Percentiles rank a stretch among this genome's conserved stretches.
Conservation (phyloP, 2,113 vertebrate species). For the Malurus melanocephalus region DNA sequence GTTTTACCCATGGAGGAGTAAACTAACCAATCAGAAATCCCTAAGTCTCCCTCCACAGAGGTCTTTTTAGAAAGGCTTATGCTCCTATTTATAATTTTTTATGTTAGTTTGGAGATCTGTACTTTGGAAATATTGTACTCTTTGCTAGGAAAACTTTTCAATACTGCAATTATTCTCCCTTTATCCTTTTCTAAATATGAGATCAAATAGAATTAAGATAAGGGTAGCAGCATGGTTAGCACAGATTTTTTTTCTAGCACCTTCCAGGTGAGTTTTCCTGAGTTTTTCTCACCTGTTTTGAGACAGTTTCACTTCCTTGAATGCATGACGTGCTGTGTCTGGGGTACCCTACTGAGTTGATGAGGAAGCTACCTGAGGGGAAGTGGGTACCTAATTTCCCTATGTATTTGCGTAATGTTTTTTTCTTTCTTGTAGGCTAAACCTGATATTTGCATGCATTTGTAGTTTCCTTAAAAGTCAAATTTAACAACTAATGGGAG, state of each 20-base stretch:
- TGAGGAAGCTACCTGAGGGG: background rate
- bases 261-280: background rate
- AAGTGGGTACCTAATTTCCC: slow-evolving; percentile 2
- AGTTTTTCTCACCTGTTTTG: background rate
- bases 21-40: background rate
- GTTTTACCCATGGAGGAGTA: background rate
- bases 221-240: background rate
- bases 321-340: background rate
- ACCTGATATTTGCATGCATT: background rate
- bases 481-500: background rate
- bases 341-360: background rate
- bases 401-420: background rate
- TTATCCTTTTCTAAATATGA: background rate
- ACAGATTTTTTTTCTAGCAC: background rate
- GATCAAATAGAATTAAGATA: background rate
- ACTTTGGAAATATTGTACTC: background rate
- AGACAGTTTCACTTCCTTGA: background rate
- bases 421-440: background rate
- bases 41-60: background rate
- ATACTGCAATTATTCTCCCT: background rate
- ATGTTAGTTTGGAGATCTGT: background rate
- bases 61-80: background rate
- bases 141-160: background rate
- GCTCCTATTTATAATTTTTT: background rate
- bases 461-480: background rate